These are phyloP conservation scores for Papio anubis DNA, from an alignment of 2,113 vertebrate species.

Conservation along the genomic window DNA sequence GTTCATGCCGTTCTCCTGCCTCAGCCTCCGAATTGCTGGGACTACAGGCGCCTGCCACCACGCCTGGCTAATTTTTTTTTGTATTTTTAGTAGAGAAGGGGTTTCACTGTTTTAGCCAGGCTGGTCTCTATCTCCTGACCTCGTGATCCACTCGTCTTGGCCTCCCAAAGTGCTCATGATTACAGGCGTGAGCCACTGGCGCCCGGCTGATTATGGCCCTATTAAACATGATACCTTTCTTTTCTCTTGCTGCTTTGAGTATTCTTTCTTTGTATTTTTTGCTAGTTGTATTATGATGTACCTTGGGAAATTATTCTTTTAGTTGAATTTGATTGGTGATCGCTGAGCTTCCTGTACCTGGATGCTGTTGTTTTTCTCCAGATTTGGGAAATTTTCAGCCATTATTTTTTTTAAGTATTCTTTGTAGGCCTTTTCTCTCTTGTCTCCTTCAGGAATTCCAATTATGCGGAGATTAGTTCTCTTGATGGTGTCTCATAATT, in stretches of 20 bases:
- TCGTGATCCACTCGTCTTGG: fast-evolving
- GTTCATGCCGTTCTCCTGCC: too few species aligned
- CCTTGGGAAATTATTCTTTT: background rate
- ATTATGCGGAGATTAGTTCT: background rate
- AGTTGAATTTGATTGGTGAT: background rate
- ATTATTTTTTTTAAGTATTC: background rate
- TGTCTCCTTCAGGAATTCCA: background rate
- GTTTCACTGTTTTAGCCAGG: too few species aligned
- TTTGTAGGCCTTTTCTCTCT: background rate
- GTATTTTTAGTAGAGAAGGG: too few species aligned
- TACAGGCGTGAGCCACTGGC: too few species aligned
- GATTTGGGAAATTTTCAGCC: background rate
- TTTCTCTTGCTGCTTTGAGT: background rate
- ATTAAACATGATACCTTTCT: background rate
- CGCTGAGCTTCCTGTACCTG: background rate
- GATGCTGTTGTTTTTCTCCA: background rate
- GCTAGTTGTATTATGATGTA: background rate
- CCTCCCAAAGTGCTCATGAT: too few species aligned
- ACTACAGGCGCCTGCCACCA: too few species aligned
- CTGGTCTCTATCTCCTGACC: too few species aligned
- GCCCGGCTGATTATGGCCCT: background rate
- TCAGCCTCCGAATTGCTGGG: too few species aligned
- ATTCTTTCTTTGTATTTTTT: background rate
- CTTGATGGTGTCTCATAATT: background rate
- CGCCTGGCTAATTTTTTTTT: too few species aligned